phyloP scores from a whole-genome alignment of 2,113 vertebrate genomes.

The Hucho hucho region DNA sequence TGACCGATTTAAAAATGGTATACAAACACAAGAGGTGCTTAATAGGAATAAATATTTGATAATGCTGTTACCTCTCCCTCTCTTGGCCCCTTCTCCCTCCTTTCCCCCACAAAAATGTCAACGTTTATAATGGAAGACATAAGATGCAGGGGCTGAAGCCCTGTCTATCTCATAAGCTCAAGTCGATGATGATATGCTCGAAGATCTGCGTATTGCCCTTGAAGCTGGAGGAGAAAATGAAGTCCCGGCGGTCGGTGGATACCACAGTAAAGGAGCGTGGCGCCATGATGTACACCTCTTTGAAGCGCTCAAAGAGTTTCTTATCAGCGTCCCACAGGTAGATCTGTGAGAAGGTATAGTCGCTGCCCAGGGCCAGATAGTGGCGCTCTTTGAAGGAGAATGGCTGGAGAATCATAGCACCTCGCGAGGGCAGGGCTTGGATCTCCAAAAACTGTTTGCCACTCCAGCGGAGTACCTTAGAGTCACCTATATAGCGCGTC shows the following conservation, averaged over 20 bases:
- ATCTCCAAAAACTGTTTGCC: slow-evolving; percentile 90
- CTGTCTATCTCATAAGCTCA: slow-evolving; percentile 85
- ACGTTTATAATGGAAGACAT: slow-evolving; percentile 53
- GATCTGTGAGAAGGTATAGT: slow-evolving; percentile 97
- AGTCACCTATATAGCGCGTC: slow-evolving; percentile 96
- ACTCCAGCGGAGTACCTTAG: slow-evolving; percentile 90
- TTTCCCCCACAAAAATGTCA: slow-evolving; percentile 20
- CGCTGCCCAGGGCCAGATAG: slow-evolving; percentile 94
- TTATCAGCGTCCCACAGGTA: slow-evolving; percentile 90
- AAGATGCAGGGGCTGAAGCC: slow-evolving; percentile 33
- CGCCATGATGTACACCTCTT: slow-evolving; percentile 94
- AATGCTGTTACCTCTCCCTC: slow-evolving; percentile 29
- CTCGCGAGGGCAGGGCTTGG: slow-evolving; percentile 91
- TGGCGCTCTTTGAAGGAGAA: slow-evolving; percentile 88
- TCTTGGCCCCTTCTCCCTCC: slow-evolving; percentile 4
- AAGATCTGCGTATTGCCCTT: slow-evolving; percentile 97
- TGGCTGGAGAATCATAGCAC: slow-evolving; percentile 95
- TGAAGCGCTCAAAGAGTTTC: slow-evolving; percentile 87
- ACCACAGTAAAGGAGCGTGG: slow-evolving; percentile 96
- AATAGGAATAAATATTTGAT: slow-evolving; percentile 26
- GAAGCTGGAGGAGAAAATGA: slow-evolving; percentile 96
- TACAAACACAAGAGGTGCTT: slow-evolving; percentile 32
- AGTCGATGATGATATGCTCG: slow-evolving; percentile 90
- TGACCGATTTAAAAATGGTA: slow-evolving; percentile 18
- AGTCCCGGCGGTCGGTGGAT: slow-evolving; percentile 92